These are phyloP conservation scores for Automeris io DNA, from an alignment of 2,888 invertebrate species.

Conservation along the genomic window DNA sequence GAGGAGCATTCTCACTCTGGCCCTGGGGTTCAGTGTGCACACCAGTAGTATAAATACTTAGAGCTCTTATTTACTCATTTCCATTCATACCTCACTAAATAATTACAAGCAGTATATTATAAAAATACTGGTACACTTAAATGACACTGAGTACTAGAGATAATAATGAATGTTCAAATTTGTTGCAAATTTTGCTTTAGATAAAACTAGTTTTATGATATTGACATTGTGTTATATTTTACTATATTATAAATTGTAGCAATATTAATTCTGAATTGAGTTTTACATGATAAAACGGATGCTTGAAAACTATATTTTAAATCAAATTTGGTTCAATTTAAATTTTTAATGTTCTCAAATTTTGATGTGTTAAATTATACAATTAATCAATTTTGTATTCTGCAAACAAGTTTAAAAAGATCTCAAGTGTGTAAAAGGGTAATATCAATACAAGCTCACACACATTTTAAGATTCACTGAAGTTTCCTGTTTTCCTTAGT, in stretches of 20 bases:
- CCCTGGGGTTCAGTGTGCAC: conserved; percentile 86
- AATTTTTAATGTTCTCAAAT: conserved; percentile 1
- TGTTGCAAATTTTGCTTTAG: conserved; percentile 1
- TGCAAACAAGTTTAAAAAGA: neutral
- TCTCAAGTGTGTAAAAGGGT: no score
- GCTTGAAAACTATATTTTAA: neutral
- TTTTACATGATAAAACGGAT: neutral
- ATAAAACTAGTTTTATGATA: neutral
- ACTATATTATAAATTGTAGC: neutral
- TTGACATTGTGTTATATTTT: neutral
- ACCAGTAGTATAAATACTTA: conserved; percentile 80
- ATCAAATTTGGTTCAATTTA: neutral
- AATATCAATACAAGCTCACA: no score
- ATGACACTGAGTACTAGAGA: conserved; percentile 4
- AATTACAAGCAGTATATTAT: conserved; percentile 59
- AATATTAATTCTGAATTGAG: no score
- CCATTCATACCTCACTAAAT: conserved; percentile 61
- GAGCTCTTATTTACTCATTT: conserved; percentile 40
- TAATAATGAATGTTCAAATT: neutral
- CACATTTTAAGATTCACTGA: no score
- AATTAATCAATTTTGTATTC: neutral
- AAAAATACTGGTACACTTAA: conserved; percentile 38
- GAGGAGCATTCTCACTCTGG: conserved; percentile 76
- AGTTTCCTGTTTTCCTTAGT: no score
- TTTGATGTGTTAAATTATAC: neutral